Evolutionary conservation across 92 coral and sea anemone species (phyloP), one percentile per base, ranked within the genome.

Genomic region (Porites evermanni): DNA sequence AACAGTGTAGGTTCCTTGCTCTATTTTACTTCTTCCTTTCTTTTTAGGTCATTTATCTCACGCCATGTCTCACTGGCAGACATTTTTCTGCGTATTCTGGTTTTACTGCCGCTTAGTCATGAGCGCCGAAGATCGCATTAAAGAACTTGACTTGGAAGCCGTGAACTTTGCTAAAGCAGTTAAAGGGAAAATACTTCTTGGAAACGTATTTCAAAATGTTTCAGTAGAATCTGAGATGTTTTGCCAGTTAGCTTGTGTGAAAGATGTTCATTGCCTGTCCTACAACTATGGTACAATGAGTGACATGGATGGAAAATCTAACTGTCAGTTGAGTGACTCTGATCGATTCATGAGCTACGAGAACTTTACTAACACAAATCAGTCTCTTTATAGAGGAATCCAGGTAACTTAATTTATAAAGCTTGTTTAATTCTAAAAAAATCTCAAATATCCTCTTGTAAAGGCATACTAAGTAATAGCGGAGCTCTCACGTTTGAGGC

Each of bases 321-420:
- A 16, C 54, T 72, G 77, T 16, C 77, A 72, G 58, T 17, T 72
- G 59, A 72, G 77, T 59, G 77, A 72, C 56, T 72, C 77, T 72
- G 77, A 72, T 72, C 59, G 77, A 72, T 72, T 72, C 59, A 9
- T 24, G 18, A 53, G 77, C 11, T 12, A 17, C 51, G 59, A n/a
- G n/a, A 51, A 47, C 77, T 47, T 72, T 8, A 17, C 23, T 16
- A 29, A 72, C 7, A 58, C 50, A 4, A 8, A 12, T 2, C 12
- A 72, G 4, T 12, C 19, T 8, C 8, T 8, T 8, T 72, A 72
- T 21, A 20, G 77, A 17, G 77, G 77, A 47, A 53, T 72, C 8
- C 77, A 72, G 61, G 77, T 72, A n/a, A 29, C 16, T 54, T 38
- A 7, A 13, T 71, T 50, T 71, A 26, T 3, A 65, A 18, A 18